Evolutionary conservation across 2,113 vertebrate species (phyloP).

Genomic region (Sterrhoptilus dennistouni): DNA sequence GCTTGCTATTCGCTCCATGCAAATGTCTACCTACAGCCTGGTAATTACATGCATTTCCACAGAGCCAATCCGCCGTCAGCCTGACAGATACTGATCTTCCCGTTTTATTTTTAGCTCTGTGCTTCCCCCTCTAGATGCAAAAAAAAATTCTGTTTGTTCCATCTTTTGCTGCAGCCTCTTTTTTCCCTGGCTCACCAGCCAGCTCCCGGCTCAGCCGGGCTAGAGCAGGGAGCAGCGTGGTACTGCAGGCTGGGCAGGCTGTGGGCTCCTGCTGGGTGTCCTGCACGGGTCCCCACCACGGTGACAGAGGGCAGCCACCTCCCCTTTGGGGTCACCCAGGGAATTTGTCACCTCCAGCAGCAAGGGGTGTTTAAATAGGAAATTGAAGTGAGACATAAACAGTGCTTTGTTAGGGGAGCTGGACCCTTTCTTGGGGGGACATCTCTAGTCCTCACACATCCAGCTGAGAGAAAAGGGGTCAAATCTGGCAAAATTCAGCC

Average conservation of each 20-base stretch:
- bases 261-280: background rate
- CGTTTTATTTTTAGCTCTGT: constrained; percentile 88
- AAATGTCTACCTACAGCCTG: constrained; percentile 87
- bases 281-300: background rate
- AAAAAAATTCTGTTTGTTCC: constrained; percentile 86
- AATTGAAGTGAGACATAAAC: background rate
- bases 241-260: background rate
- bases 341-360: background rate
- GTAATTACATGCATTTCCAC: constrained; percentile 94
- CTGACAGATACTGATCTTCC: constrained; percentile 86
- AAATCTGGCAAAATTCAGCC: background rate
- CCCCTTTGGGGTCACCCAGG: background rate
- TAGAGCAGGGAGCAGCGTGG: background rate
- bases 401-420: background rate
- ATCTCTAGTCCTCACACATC: background rate
- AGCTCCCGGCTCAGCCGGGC: constrained; percentile 49
- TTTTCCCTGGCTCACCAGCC: constrained; percentile 58
- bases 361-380: background rate
- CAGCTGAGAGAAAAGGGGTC: background rate
- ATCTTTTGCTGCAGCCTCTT: constrained; percentile 69
- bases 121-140: constrained; percentile 87
- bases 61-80: constrained; percentile 84
- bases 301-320: background rate
- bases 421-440: background rate
- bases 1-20: constrained; percentile 79